phyloP scores from a whole-genome alignment of 1,140 invertebrate species.

The Drosophila lacertosa region DNA sequence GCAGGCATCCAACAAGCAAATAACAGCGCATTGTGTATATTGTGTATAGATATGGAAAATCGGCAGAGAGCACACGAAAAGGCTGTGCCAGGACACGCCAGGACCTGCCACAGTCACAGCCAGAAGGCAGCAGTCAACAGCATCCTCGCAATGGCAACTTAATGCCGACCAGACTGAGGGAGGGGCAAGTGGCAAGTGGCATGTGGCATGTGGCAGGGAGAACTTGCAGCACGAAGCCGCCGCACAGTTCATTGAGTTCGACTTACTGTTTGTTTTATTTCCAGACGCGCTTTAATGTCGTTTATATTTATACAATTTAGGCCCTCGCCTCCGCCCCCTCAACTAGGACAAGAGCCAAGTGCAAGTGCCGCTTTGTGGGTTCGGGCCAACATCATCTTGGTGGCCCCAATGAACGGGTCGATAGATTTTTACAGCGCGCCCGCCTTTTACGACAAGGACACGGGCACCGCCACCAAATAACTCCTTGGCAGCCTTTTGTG shows the following conservation, averaged over 20 bases:
- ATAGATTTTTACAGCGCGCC: slow-evolving; percentile 32
- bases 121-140: slow-evolving; percentile 25
- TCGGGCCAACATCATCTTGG: slow-evolving; percentile 12
- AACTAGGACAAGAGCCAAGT: slow-evolving; percentile 33
- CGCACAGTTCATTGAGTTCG: slow-evolving; percentile 74
- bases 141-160: slow-evolving; percentile 27
- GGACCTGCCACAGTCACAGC: slow-evolving; percentile 3
- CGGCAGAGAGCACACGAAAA: slow-evolving; percentile 55
- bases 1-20: slow-evolving; percentile 53
- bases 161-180: slow-evolving; percentile 25
- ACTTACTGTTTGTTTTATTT: slow-evolving; percentile 80
- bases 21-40: slow-evolving; percentile 72
- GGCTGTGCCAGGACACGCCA: slow-evolving; percentile 53
- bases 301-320: slow-evolving; percentile 80
- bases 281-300: slow-evolving; percentile 78
- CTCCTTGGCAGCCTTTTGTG: slow-evolving; percentile 44
- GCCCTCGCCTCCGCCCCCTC: slow-evolving; percentile 14
- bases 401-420: slow-evolving; percentile 32
- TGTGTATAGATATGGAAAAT: slow-evolving; percentile 81
- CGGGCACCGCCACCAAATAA: slow-evolving; percentile 30
- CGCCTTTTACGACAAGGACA: slow-evolving; percentile 42
- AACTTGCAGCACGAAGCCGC: slow-evolving; percentile 19
- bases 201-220: neutral
- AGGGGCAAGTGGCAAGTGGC: neutral
- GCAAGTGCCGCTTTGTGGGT: slow-evolving; percentile 45